Evolutionary conservation across 1,140 invertebrate species (phyloP).

Genomic region (Liolophura sinensis): DNA sequence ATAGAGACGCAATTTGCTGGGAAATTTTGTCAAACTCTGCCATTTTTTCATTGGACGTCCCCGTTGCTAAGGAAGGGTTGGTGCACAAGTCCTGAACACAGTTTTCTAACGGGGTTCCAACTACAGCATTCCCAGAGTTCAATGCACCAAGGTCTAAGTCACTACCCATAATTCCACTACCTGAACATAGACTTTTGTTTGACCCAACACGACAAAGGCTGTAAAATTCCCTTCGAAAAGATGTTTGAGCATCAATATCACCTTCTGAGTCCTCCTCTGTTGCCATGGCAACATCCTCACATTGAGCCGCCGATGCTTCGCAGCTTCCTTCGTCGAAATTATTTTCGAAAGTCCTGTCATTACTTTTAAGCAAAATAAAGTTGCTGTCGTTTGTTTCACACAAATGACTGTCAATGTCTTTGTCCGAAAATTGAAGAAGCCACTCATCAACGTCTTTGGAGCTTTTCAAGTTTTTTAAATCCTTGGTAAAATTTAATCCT

Average conservation of each 20-base stretch:
- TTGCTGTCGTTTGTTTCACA: no score
- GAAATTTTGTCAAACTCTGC: constrained; percentile 49
- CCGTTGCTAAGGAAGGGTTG: neutral
- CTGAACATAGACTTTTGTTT: constrained; percentile 32
- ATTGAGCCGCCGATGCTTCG: constrained; percentile 10
- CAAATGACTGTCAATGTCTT: constrained; percentile 19
- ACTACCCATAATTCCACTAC: constrained; percentile 21
- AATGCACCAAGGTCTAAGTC: constrained; percentile 15
- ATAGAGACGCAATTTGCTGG: constrained; percentile 41
- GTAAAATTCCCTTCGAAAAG: constrained; percentile 36
- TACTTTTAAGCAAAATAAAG: no score
- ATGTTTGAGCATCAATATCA: neutral
- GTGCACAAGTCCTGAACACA: constrained; percentile 1
- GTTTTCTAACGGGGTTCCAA: neutral
- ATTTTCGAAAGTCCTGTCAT: no score
- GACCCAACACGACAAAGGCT: constrained; percentile 46
- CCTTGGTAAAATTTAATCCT: constrained; percentile 1
- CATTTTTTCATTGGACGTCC: constrained; percentile 16
- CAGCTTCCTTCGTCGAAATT: no score
- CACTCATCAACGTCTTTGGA: constrained; percentile 17
- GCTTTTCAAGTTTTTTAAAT: constrained; percentile 10
- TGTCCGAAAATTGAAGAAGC: constrained; percentile 18
- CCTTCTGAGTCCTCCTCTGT: neutral
- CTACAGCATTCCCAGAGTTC: neutral
- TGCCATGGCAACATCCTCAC: neutral